These are phyloP conservation scores for Brachyistius frenatus DNA, from an alignment of 2,113 vertebrate genomes.

Conservation along the genomic window DNA sequence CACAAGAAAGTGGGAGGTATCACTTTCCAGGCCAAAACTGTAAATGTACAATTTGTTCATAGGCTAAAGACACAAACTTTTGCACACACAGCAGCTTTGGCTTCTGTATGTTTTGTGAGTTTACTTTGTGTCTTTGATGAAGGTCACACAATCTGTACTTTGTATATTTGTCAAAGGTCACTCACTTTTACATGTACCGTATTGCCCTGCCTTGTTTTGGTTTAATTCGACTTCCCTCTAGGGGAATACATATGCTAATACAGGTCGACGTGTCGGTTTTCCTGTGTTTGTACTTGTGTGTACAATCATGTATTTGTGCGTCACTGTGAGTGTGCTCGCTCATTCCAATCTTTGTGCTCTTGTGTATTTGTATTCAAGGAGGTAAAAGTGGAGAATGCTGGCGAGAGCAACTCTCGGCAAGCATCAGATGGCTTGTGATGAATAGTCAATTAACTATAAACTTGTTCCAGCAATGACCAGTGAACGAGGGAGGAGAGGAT, in stretches of 20 bases:
- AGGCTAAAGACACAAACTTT: background rate
- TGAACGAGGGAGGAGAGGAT: conserved; percentile 68
- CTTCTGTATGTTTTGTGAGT: background rate
- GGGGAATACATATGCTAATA: conserved; percentile 18
- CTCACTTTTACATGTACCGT: background rate
- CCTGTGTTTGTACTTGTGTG: conserved; percentile 1
- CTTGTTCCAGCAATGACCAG: conserved; percentile 81
- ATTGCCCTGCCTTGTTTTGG: conserved; percentile 7
- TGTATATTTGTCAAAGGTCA: conserved; percentile 31
- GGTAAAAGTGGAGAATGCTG: conserved; percentile 56
- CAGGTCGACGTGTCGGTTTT: background rate
- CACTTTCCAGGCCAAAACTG: too few relatives aligned
- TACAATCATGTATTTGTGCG: conserved; percentile 10
- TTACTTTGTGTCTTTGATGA: conserved; percentile 11
- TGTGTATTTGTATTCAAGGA: conserved; percentile 43
- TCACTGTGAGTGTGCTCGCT: background rate
- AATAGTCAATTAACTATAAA: conserved; percentile 84
- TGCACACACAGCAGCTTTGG: background rate
- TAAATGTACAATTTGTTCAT: background rate
- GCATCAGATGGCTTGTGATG: conserved; percentile 74
- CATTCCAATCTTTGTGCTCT: conserved; percentile 16
- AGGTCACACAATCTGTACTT: conserved; percentile 26
- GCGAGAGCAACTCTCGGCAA: conserved; percentile 56
- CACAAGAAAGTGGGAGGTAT: too few relatives aligned
- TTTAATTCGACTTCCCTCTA: conserved; percentile 36